Evolutionary conservation across 2,888 invertebrate genomes (phyloP), one percentile per base, ranked within the genome.

Genomic region (Hypercompe scribonia): DNA sequence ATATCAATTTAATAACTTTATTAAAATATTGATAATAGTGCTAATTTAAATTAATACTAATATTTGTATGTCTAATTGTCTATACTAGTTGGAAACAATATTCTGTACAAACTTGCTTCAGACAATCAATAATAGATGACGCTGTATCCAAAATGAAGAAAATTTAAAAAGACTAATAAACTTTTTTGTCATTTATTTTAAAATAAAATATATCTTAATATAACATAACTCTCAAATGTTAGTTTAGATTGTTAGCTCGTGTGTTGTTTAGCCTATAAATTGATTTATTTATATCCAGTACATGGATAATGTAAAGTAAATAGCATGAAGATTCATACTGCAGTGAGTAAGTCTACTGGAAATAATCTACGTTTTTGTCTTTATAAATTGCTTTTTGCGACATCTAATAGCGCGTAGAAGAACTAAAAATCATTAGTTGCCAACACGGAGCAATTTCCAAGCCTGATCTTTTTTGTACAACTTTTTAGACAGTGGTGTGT

Each of bases 71-170:
- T 24, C 10, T n/a, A 13, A 15, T 21, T 0, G n/a, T n/a, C n/a
- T 15, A 4, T 3, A 18, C 42, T 42, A 18, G 15, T 39, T 39
- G 2, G 18, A 8, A 18, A 31, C 21, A 31, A n/a, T 42, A 11
- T 28, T 8, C 7, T 15, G 8, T 21, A 42, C 1, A 42, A 46
- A 36, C 10, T 11, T 13, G 31, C 15, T 75, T 73, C 3, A 18
- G 42, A 80, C 76, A 80, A 61, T 84, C 54, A 50, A 31, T 42
- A 18, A 58, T 46, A 82, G 83, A 82, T 78, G 78, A 75, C 80
- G 75, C 8, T 75, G 18, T 65, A 66, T 34, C 11, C 18, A 31
- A 36, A 36, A 61, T 31, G 2, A 21, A 7, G 13, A 36, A 24
- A 13, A 34, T 31, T 28, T n/a, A 31, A 42, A 42, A 50, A n/a